Evolutionary conservation across 2,888 invertebrate species (phyloP).

Genomic region (Liopterus haemorrhoidalis): DNA sequence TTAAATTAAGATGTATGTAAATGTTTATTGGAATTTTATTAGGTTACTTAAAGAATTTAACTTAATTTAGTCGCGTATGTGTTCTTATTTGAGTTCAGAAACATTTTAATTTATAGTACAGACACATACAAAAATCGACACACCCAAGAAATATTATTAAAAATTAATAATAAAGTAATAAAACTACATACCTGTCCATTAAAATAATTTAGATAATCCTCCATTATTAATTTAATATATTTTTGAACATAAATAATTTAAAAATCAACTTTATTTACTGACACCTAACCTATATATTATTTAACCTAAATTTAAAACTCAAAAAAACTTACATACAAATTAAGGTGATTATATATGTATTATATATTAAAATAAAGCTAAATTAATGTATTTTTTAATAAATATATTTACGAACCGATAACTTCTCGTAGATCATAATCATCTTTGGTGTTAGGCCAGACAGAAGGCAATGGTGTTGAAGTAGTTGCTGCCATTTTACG

Average conservation of each 20-base stretch:
- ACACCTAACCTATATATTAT: constrained; percentile 23
- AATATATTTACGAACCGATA: constrained; percentile 64
- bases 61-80: too few species aligned
- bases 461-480: constrained; percentile 47
- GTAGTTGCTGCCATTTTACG: constrained; percentile 57
- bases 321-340: constrained; percentile 22
- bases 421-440: constrained; percentile 91
- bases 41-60: too few species aligned
- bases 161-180: too few species aligned
- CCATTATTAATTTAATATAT: too few species aligned
- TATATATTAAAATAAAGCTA: constrained; percentile 21
- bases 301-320: constrained; percentile 18
- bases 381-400: constrained; percentile 17
- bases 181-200: too few species aligned
- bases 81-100: too few species aligned
- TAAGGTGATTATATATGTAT: constrained; percentile 20
- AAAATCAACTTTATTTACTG: too few species aligned
- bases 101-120: constrained; percentile 29
- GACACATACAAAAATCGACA: constrained; percentile 26
- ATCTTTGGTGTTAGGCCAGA: constrained; percentile 87
- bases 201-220: too few species aligned
- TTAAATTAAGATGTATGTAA: too few species aligned
- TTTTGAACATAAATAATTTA: too few species aligned
- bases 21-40: too few species aligned
- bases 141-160: too few species aligned